A percentile compares a stretch with the other conserved stretches of the same genome.
These are phyloP conservation scores for Stomatorhinus walkeri DNA, from an alignment of 2,797 vertebrate species.

Conservation along the genomic window DNA sequence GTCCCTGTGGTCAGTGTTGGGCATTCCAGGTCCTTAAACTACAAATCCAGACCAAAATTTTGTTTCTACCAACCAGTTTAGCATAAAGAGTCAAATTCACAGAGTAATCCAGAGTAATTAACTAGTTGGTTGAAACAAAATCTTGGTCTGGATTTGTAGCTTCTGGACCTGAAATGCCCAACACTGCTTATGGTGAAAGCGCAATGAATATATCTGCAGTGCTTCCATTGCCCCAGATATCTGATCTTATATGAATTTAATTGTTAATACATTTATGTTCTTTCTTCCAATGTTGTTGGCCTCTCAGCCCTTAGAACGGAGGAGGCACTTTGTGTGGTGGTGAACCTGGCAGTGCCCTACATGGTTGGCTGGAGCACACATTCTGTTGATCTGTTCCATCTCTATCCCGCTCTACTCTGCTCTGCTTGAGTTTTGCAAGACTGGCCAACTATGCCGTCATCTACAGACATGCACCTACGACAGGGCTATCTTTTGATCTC, in stretches of 20 bases:
- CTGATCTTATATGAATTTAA: not conserved
- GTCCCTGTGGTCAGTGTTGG: not conserved
- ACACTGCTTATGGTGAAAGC: not conserved
- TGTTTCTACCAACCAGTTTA: not conserved
- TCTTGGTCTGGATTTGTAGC: not conserved
- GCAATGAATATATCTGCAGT: not conserved
- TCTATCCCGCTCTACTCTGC: not conserved
- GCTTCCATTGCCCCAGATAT: not conserved
- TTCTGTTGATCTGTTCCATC: not conserved
- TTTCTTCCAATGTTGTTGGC: not conserved
- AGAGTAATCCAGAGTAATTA: not conserved
- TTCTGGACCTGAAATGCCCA: not conserved
- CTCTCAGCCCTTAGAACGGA: not conserved
- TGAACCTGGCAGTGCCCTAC: not conserved
- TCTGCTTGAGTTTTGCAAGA: not conserved
- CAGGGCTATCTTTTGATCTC: not conserved
- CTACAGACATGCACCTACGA: not conserved
- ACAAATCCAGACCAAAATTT: not conserved
- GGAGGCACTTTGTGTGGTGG: not conserved
- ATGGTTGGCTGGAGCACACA: not conserved
- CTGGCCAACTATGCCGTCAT: not conserved
- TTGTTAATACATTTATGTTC: not conserved
- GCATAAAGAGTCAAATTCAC: not conserved
- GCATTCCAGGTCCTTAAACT: not conserved
- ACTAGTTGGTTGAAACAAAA: not conserved